A percentile compares a stretch with the other conserved stretches of the same genome.
phyloP scores from a whole-genome alignment of 2,888 invertebrate genomes.

The Pyrocoelia pectoralis region DNA sequence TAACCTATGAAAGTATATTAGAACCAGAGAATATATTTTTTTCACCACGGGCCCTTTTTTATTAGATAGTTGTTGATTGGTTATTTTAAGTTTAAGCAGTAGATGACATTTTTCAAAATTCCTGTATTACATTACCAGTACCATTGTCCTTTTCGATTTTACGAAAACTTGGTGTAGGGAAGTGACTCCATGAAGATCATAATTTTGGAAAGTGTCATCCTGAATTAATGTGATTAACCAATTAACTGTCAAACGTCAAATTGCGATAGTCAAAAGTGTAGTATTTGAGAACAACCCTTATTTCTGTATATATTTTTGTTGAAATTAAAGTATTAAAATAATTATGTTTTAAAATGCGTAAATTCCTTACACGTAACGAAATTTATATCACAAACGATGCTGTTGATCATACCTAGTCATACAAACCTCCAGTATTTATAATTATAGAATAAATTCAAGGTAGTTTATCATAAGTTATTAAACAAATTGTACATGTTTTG shows the following conservation, averaged over 20 bases:
- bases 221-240: too few species aligned
- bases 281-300: not conserved
- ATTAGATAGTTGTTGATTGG: too few species aligned
- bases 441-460: constrained; percentile 16
- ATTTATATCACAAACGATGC: constrained; percentile 18
- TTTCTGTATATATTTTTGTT: constrained; percentile 14
- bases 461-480: constrained; percentile 24
- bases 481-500: constrained; percentile 19
- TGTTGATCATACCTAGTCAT: constrained; percentile 21
- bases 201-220: too few species aligned
- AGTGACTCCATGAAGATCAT: too few species aligned
- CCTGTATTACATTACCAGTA: too few species aligned
- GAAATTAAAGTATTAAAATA: constrained; percentile 22
- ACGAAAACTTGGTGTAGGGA: too few species aligned
- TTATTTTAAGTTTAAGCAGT: too few species aligned
- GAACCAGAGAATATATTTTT: too few species aligned
- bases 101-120: too few species aligned
- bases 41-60: too few species aligned
- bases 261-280: not conserved
- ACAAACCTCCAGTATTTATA: not conserved
- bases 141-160: too few species aligned
- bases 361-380: constrained; percentile 19
- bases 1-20: too few species aligned
- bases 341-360: constrained; percentile 29
- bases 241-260: not conserved